Percentiles rank a stretch among this genome's conserved stretches.
These are phyloP conservation scores for Myanophis thanlyinensis DNA, from an alignment of 2,113 vertebrate genomes.

Conservation along the genomic window DNA sequence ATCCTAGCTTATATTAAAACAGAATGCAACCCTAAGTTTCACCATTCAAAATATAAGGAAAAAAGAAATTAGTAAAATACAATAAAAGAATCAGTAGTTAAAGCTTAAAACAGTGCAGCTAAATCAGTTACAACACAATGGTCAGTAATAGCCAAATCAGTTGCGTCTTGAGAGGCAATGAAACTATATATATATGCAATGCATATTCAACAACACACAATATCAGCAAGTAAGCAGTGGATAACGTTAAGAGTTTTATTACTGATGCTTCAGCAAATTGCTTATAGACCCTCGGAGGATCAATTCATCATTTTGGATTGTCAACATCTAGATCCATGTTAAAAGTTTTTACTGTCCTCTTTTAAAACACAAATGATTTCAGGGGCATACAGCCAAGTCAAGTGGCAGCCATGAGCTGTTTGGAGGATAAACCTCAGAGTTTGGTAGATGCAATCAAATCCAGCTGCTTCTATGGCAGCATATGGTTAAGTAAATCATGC, in stretches of 20 bases:
- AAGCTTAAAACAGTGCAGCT: background rate
- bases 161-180: background rate
- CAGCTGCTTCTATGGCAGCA: conserved; percentile 70
- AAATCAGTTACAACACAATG: background rate
- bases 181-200: conserved; percentile 14
- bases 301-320: conserved; percentile 64
- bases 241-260: conserved; percentile 69
- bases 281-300: conserved; percentile 60
- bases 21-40: background rate
- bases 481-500: conserved; percentile 64
- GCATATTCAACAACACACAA: conserved; percentile 42
- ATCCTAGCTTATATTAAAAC: background rate
- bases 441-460: conserved; percentile 67
- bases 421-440: conserved; percentile 53
- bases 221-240: conserved; percentile 57
- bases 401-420: conserved; percentile 57
- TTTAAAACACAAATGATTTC: conserved; percentile 55
- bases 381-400: conserved; percentile 63
- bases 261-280: conserved; percentile 69
- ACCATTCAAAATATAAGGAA: background rate
- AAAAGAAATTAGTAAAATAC: background rate
- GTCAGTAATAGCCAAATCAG: background rate
- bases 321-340: conserved; percentile 64
- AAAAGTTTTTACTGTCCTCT: conserved; percentile 65
- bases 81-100: background rate